These are phyloP conservation scores for Agapetus fuscipes DNA, from an alignment of 2,888 invertebrate species.

Conservation along the genomic window DNA sequence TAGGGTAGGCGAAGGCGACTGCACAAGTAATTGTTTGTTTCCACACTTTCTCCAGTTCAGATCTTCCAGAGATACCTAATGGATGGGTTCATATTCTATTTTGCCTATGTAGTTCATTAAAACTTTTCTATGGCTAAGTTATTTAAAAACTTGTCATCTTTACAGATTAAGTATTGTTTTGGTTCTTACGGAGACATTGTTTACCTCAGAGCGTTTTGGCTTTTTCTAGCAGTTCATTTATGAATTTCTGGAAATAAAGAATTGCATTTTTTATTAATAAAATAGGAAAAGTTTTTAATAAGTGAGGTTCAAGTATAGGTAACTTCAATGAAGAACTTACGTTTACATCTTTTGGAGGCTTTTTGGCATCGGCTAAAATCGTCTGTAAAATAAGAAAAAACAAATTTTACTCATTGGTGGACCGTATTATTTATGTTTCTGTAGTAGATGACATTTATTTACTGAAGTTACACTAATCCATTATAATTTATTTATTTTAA, in stretches of 20 bases:
- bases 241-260: constrained; percentile 68
- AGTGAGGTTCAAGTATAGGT: no score
- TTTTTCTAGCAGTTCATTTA: constrained; percentile 79
- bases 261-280: constrained; percentile 4
- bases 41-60: no score
- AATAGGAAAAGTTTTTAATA: no score
- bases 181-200: constrained; percentile 13
- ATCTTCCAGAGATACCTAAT: not conserved
- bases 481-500: constrained; percentile 1
- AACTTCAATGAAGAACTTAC: no score
- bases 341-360: constrained; percentile 78
- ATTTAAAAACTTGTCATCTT: constrained; percentile 14
- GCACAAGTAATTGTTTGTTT: no score
- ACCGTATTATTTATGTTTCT: not conserved
- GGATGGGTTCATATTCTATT: constrained; percentile 4
- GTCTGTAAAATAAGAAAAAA: constrained; percentile 47
- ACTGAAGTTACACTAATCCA: no score
- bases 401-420: no score
- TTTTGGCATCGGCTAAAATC: constrained; percentile 73
- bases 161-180: constrained; percentile 18
- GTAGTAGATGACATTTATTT: not conserved
- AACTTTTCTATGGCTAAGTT: constrained; percentile 20
- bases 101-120: constrained; percentile 14
- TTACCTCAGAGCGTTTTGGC: constrained; percentile 72
- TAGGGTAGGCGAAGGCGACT: no score